phyloP scores from a whole-genome alignment of 2,797 vertebrate species.

The Clarias pachynema region DNA sequence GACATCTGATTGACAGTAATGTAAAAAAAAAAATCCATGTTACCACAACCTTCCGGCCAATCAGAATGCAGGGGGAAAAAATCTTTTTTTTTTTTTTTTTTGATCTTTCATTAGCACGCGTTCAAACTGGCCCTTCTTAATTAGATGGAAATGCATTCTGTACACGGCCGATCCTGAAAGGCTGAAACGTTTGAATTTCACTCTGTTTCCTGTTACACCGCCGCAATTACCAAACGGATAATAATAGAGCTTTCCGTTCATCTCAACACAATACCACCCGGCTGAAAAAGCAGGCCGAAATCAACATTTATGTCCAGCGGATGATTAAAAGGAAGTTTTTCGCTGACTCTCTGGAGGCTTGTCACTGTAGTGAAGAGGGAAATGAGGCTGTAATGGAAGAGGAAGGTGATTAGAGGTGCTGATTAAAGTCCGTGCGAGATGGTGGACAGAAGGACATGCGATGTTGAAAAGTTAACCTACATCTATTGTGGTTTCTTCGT shows the following conservation, averaged over 20 bases:
- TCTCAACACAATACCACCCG: neutral
- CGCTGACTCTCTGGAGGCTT: neutral
- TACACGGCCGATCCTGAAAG: neutral
- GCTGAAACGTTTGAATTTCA: neutral
- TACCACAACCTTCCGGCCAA: too few relatives aligned
- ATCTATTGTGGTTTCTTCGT: too few relatives aligned
- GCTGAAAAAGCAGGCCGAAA: neutral
- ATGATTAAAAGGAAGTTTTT: neutral
- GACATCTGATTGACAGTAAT: neutral
- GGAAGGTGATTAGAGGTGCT: neutral
- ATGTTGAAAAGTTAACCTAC: neutral
- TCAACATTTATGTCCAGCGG: neutral
- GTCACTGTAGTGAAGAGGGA: neutral
- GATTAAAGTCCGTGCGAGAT: neutral
- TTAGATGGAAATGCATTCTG: neutral
- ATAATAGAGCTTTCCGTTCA: neutral
- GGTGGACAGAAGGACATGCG: neutral
- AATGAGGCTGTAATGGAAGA: neutral
- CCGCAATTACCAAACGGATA: neutral
- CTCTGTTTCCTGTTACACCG: neutral
- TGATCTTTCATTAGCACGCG: too few relatives aligned
- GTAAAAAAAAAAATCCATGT: too few relatives aligned
- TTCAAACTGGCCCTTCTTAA: neutral
- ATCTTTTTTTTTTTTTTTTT: too few relatives aligned
- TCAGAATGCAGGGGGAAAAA: too few relatives aligned